These are phyloP conservation scores for Holacanthus passer DNA, from an alignment of 2,113 vertebrate species.

Conservation along the genomic window DNA sequence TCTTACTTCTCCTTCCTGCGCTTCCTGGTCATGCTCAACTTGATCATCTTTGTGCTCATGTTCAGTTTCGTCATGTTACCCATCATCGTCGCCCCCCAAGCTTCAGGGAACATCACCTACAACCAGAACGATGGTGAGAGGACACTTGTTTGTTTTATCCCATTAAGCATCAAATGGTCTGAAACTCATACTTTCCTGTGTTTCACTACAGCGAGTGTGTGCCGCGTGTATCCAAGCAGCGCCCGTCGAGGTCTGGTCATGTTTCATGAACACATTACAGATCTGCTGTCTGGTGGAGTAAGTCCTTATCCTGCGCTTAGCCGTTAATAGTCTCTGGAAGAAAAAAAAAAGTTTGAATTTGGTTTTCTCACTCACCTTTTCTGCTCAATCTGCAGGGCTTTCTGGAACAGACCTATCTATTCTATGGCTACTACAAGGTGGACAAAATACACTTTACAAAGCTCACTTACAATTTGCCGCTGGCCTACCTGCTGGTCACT, in stretches of 20 bases:
- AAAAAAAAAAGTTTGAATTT: neutral
- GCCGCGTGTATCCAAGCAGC: slow-evolving; percentile 84
- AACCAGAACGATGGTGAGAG: slow-evolving; percentile 58
- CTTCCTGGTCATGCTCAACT: slow-evolving; percentile 93
- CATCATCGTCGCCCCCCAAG: slow-evolving; percentile 79
- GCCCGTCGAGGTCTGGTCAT: slow-evolving; percentile 85
- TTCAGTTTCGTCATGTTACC: slow-evolving; percentile 92
- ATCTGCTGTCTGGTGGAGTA: slow-evolving; percentile 92
- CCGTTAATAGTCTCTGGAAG: neutral
- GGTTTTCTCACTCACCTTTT: neutral
- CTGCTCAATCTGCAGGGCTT: slow-evolving; percentile 87
- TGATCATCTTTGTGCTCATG: slow-evolving; percentile 92
- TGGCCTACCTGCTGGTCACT: slow-evolving; percentile 92
- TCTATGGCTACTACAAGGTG: slow-evolving; percentile 93
- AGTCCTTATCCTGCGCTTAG: slow-evolving; percentile 74
- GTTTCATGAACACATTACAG: slow-evolving; percentile 90
- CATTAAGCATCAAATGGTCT: neutral
- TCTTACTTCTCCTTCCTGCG: slow-evolving; percentile 98
- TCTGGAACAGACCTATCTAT: slow-evolving; percentile 93
- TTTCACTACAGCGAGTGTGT: slow-evolving; percentile 81
- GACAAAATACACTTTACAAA: slow-evolving; percentile 79
- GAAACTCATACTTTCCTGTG: neutral
- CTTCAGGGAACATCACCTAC: slow-evolving; percentile 84
- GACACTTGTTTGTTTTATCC: neutral
- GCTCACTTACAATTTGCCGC: slow-evolving; percentile 88